Base-by-base conservation (phyloP, 2,797 vertebrate species). In the Tauraco hartlaubi region DNA sequence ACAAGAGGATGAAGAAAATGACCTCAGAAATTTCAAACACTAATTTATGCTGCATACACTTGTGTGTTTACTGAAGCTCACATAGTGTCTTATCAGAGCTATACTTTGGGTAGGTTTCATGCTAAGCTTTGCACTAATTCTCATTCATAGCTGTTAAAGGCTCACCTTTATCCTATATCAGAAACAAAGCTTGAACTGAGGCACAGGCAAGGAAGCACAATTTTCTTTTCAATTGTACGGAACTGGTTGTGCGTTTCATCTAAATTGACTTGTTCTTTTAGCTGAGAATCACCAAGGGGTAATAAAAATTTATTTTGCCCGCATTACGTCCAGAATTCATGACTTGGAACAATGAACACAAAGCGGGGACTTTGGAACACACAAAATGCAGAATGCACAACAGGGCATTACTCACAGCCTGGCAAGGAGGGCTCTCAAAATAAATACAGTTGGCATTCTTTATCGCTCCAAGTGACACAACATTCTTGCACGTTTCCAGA, bases 361-460 rank as follows among this genome's bases (percentile, higher is more conserved):
- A 80, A 94, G 69, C 2, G n/a, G 80, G 76, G 68, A 96, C 93
- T 96, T 92, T 96, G 93, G 95, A 97, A 95, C 55, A 95, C 55
- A 92, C 29, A 94, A 96, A 96, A 93, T 61, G 89, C 54, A 97
- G 88, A 93, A 81, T 46, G 54, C 25, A 82, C 77, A 91, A 77
- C 56, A 87, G 51, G 61, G 72, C 61, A 87, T 91, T 84, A 83
- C 48, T 85, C 81, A 69, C 48, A 94, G 63, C 63, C 89, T 94
- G 48, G 77, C 88, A 95, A 67, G 11, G 29, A 95, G 54, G 44
- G 62, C 22, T 59, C 69, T 76, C 61, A 86, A 98, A 94, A 77
- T 81, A 93, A 94, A 97, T 95, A 87, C 84, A 97, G 88, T 96
- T 98, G 95, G 81, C 93, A 96, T 91, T 88, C 94, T 96, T 96